Evolutionary conservation across 2,113 vertebrate species (phyloP).

Genomic region (Calyptommatus sinebrachiatus): DNA sequence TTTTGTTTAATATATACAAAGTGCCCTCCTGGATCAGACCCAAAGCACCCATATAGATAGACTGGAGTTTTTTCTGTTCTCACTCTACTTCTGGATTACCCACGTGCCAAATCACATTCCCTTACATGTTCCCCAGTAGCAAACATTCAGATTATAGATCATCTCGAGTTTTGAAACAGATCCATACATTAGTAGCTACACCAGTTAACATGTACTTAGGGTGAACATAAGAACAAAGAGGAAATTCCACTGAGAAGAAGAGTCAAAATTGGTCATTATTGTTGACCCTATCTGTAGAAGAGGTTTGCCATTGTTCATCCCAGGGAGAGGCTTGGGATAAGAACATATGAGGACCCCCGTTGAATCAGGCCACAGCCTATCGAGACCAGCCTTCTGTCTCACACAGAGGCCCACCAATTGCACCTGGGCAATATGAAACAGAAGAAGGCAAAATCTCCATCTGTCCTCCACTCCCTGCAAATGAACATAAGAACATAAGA

Average conservation of each 20-base stretch:
- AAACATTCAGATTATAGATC: no score
- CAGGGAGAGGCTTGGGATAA: no score
- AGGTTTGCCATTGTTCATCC: no score
- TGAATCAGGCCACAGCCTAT: no score
- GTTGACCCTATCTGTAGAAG: no score
- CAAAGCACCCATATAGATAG: not conserved
- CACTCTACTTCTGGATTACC: not conserved
- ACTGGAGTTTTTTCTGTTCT: not conserved
- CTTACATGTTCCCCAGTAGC: no score
- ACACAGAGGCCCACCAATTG: not conserved
- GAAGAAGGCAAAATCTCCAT: not conserved
- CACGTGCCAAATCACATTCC: not conserved
- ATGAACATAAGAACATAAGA: not conserved
- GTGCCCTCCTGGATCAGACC: not conserved
- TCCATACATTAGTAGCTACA: not conserved
- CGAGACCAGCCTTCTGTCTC: no score
- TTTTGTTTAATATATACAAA: not conserved
- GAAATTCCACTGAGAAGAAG: no score
- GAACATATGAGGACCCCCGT: no score
- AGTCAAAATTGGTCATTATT: no score
- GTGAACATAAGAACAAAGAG: no score
- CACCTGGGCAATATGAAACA: not conserved
- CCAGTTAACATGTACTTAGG: no score
- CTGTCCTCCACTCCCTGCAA: not conserved
- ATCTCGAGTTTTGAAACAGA: not conserved